Evolutionary conservation across 30 jellyfish, hydroid and myxozoan species (phyloP).

Genomic region (Aurelia coerulea): DNA sequence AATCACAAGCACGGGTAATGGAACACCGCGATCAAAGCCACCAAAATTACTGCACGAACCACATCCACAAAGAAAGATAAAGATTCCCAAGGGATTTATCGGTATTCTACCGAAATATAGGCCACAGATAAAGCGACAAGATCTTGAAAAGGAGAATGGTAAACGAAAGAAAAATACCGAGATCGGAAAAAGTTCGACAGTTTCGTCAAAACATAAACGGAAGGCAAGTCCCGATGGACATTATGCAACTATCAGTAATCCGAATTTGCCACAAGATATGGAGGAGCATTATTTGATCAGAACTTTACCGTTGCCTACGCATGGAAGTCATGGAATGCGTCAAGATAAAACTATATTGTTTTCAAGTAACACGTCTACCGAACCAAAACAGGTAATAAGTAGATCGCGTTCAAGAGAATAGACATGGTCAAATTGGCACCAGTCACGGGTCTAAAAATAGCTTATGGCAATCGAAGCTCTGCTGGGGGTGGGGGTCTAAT

Average conservation of each 20-base stretch:
- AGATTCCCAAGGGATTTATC: slow-evolving; percentile 59
- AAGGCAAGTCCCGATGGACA: background rate
- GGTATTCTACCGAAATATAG: slow-evolving; percentile 57
- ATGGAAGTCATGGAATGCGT: slow-evolving; percentile 54
- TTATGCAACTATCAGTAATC: background rate
- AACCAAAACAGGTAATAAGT: slow-evolving; percentile 42
- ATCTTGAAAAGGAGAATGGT: background rate
- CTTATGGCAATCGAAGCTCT: too few species aligned
- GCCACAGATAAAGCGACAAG: background rate
- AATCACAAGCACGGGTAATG: background rate
- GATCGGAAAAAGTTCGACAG: background rate
- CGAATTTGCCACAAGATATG: background rate
- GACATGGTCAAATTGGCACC: too few species aligned
- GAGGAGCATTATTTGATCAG: slow-evolving; percentile 64
- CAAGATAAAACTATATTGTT: slow-evolving; percentile 25
- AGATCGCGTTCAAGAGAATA: too few species aligned
- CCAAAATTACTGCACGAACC: slow-evolving; percentile 2
- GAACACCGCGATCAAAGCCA: background rate
- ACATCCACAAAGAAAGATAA: slow-evolving; percentile 53
- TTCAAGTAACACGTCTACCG: slow-evolving; percentile 12
- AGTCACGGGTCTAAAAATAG: too few species aligned
- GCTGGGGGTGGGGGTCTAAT: too few species aligned
- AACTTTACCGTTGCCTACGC: slow-evolving; percentile 59
- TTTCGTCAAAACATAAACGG: background rate
- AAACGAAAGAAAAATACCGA: background rate